Evolutionary conservation across 2,797 vertebrate species (phyloP).

Genomic region (Caiman crocodilus): DNA sequence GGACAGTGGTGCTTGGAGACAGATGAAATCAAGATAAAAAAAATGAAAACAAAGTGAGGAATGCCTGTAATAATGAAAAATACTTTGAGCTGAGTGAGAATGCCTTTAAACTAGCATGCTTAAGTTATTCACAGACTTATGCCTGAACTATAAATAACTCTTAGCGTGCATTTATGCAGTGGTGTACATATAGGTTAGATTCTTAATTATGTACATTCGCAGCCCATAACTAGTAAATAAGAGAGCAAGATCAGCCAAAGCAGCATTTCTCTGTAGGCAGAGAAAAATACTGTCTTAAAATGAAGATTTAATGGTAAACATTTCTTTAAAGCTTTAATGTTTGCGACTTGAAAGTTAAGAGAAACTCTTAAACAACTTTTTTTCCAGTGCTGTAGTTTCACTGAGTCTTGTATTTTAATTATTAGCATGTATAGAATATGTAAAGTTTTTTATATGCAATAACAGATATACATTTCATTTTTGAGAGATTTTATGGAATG

Average conservation of each 20-base stretch:
- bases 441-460: conserved; percentile 16
- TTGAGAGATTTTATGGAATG: conserved; percentile 1
- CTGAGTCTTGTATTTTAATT: conserved; percentile 38
- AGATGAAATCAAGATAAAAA: conserved; percentile 8
- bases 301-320: conserved; percentile 7
- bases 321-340: conserved; percentile 28
- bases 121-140: neutral
- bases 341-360: conserved; percentile 21
- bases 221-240: conserved; percentile 33
- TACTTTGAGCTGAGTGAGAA: conserved; percentile 14
- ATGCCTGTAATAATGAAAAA: conserved; percentile 49
- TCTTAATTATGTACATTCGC: conserved; percentile 48
- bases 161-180: conserved; percentile 9
- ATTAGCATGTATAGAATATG: neutral
- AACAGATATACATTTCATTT: conserved; percentile 27
- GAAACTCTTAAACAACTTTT: conserved; percentile 32
- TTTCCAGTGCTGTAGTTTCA: neutral
- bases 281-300: conserved; percentile 18
- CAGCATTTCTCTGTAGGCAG: neutral
- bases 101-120: conserved; percentile 23
- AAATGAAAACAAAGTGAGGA: conserved; percentile 13
- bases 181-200: conserved; percentile 15
- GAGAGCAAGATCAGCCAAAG: neutral
- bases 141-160: conserved; percentile 45
- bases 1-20: conserved; percentile 8